These are phyloP conservation scores for Daphoenositta chrysoptera DNA, from an alignment of 2,113 vertebrate genomes.

Conservation along the genomic window DNA sequence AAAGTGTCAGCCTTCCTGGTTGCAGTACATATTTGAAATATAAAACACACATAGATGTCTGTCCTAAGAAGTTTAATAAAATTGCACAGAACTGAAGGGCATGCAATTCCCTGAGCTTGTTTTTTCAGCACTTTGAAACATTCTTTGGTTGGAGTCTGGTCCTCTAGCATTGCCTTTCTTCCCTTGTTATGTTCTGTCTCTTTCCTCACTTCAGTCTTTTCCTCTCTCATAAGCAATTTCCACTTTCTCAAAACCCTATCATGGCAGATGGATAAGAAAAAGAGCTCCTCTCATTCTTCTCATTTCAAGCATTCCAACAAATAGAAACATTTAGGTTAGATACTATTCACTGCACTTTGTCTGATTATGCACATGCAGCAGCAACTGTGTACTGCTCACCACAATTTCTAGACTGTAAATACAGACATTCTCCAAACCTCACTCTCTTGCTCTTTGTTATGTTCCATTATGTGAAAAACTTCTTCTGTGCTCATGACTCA, in stretches of 20 bases:
- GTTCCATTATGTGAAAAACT: not conserved
- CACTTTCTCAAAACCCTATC: not conserved
- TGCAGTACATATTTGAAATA: not conserved
- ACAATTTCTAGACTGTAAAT: not conserved
- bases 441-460: not conserved
- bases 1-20: not conserved
- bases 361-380: not conserved
- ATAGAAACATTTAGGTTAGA: not conserved
- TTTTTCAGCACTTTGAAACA: not conserved
- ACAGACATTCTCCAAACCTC: not conserved
- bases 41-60: not conserved
- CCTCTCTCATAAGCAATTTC: not conserved
- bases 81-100: not conserved
- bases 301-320: not conserved
- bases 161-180: not conserved
- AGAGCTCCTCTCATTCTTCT: not conserved
- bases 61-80: not conserved
- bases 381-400: not conserved
- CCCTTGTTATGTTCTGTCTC: not conserved
- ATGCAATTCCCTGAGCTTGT: not conserved
- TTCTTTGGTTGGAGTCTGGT: not conserved
- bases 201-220: not conserved
- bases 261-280: not conserved
- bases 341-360: not conserved
- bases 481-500: not conserved